Conservation (phyloP, 2,113 vertebrate genomes). For the Pleuronectes platessa region DNA sequence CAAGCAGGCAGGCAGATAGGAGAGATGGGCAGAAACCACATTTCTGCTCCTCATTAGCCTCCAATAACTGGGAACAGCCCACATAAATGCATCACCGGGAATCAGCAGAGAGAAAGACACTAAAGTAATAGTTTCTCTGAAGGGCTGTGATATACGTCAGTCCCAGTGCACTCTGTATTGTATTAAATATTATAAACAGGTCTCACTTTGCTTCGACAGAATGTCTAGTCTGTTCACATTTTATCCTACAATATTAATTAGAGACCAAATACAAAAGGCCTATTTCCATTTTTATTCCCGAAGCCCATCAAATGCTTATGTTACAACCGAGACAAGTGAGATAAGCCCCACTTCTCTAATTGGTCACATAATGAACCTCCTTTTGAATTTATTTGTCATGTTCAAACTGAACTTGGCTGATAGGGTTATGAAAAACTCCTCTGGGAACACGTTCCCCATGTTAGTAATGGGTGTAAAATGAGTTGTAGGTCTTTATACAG, state of each 20-base stretch:
- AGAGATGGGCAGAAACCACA: constrained; percentile 67
- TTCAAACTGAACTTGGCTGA: constrained; percentile 62
- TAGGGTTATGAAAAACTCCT: constrained; percentile 49
- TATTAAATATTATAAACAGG: constrained; percentile 13
- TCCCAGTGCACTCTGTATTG: constrained; percentile 19
- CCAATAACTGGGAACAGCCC: constrained; percentile 61
- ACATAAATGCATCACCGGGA: constrained; percentile 60
- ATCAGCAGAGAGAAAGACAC: constrained; percentile 47
- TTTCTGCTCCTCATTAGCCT: constrained; percentile 75
- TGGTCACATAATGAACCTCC: constrained; percentile 53
- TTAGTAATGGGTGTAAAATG: constrained; percentile 79
- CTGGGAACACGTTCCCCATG: constrained; percentile 54
- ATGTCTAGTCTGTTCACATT: background rate
- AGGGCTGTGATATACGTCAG: constrained; percentile 27
- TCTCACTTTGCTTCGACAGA: background rate
- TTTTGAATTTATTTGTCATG: constrained; percentile 68
- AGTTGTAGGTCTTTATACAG: constrained; percentile 77
- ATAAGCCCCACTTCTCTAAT: constrained; percentile 43
- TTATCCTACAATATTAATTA: background rate
- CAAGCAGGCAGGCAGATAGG: constrained; percentile 57
- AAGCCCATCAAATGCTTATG: background rate
- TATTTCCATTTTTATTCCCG: background rate
- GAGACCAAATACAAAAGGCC: background rate
- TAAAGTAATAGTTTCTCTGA: constrained; percentile 25
- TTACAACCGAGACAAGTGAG: constrained; percentile 2